A percentile compares a stretch with the other conserved stretches of the same genome.
Evolutionary conservation across 1,140 invertebrate species (phyloP).

Genomic region (Rhizoglyphus robini): DNA sequence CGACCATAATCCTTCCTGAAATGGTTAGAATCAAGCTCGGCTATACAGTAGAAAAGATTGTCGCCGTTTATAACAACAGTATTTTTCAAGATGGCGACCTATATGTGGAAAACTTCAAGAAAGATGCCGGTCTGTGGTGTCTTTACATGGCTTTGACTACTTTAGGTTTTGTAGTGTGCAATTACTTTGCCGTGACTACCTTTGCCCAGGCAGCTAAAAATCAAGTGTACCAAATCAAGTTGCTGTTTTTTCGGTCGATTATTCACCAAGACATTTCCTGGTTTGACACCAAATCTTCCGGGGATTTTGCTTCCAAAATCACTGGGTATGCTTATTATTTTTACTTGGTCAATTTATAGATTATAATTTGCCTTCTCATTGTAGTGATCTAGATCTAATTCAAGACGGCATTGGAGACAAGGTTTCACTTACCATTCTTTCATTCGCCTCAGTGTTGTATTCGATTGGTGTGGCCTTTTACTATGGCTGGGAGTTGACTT

Average conservation of each 20-base stretch:
- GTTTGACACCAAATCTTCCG: slow-evolving; percentile 65
- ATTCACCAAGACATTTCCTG: slow-evolving; percentile 59
- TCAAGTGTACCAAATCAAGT: slow-evolving; percentile 31
- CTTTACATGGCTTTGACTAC: background rate
- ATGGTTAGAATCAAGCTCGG: background rate
- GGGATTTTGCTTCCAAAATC: slow-evolving; percentile 63
- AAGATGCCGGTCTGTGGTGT: background rate
- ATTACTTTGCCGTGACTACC: background rate
- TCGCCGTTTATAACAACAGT: background rate
- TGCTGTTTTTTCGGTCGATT: slow-evolving; percentile 36
- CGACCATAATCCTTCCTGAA: background rate
- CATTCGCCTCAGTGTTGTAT: slow-evolving; percentile 35
- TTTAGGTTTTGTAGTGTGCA: background rate
- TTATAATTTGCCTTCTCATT: background rate
- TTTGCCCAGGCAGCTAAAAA: slow-evolving; percentile 21
- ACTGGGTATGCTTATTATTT: slow-evolving; percentile 35
- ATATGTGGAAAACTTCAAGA: slow-evolving; percentile 6
- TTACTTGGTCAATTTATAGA: background rate
- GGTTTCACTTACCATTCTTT: slow-evolving; percentile 35
- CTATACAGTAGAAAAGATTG: background rate
- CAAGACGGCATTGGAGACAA: slow-evolving; percentile 45
- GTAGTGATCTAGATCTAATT: slow-evolving; percentile 42
- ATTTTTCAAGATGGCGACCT: slow-evolving; percentile 1
- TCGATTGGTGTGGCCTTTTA: slow-evolving; percentile 35
- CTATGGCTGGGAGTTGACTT: slow-evolving; percentile 37